Percentiles rank a stretch among this genome's conserved stretches.
Conservation (phyloP, 2,113 vertebrate genomes). For the Cromileptes altivelis region DNA sequence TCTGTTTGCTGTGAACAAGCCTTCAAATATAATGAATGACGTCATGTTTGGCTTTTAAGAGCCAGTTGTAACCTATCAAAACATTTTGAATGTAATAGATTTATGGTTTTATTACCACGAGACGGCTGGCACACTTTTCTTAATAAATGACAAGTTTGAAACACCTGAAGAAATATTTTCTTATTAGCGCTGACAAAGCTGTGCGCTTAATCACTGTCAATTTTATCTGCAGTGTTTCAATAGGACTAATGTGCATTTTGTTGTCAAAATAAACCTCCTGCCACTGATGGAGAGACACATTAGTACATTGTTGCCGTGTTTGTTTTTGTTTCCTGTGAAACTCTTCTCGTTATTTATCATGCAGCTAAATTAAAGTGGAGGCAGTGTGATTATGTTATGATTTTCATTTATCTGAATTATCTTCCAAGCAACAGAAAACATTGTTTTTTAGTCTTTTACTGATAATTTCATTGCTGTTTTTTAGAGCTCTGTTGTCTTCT, state of each 20-base stretch:
- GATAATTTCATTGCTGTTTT: not conserved
- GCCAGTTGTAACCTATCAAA: conserved; percentile 38
- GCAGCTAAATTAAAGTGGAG: not conserved
- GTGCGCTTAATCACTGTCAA: not conserved
- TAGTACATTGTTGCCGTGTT: conserved; percentile 2
- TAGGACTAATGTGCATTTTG: not conserved
- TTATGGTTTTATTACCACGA: conserved; percentile 42
- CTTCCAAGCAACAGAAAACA: not conserved
- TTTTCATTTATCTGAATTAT: not conserved
- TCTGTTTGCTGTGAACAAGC: conserved; percentile 30
- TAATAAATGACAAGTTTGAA: conserved; percentile 35
- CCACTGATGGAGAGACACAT: conserved; percentile 6
- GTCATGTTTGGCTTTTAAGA: conserved; percentile 47
- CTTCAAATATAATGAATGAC: conserved; percentile 38
- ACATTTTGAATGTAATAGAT: conserved; percentile 58
- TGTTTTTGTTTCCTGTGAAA: conserved; percentile 26
- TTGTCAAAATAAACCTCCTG: conserved; percentile 32
- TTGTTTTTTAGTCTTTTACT: not conserved
- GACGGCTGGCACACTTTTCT: conserved; percentile 6
- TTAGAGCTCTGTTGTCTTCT: conserved; percentile 10
- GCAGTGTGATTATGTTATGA: not conserved
- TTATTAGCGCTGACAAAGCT: conserved; percentile 18
- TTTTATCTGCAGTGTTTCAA: conserved; percentile 2
- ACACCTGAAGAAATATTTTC: conserved; percentile 62
- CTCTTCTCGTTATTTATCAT: not conserved